Evolutionary conservation across 2,888 invertebrate genomes (phyloP).

Genomic region (Epicampocera succincta): DNA sequence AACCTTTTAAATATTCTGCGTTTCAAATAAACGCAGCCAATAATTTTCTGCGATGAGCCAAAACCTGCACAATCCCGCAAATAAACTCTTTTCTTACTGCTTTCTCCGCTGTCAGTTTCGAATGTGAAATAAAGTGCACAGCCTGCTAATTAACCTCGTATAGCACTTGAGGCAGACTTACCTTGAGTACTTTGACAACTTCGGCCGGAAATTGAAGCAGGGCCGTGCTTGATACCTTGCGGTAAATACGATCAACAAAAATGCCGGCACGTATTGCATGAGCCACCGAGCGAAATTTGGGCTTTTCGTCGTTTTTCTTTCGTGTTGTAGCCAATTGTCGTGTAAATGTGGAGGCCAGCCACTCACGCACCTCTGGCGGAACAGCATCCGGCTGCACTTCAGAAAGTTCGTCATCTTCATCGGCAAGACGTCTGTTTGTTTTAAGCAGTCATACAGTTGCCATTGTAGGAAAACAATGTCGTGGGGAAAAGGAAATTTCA

Average conservation of each 20-base stretch:
- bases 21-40: no score
- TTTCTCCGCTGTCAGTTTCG: no score
- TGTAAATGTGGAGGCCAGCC: constrained; percentile 98
- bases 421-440: constrained; percentile 87
- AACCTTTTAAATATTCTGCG: no score
- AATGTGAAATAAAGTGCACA: no score
- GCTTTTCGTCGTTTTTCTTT: constrained; percentile 89
- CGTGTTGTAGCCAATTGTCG: constrained; percentile 91
- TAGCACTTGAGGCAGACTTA: constrained; percentile 79
- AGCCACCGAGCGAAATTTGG: constrained; percentile 96
- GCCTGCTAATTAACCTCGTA: not conserved
- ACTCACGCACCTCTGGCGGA: constrained; percentile 97
- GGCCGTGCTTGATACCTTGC: constrained; percentile 89
- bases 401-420: constrained; percentile 97
- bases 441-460: not conserved
- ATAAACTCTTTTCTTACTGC: no score
- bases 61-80: no score
- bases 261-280: constrained; percentile 98
- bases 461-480: constrained; percentile 7
- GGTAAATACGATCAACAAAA: constrained; percentile 96
- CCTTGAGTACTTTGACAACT: constrained; percentile 93
- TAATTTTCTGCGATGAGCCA: no score
- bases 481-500: constrained; percentile 57
- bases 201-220: constrained; percentile 94
- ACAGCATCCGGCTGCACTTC: constrained; percentile 98